Percentiles rank a stretch among this genome's conserved stretches.
Evolutionary conservation across 2,113 vertebrate species (phyloP).

Genomic region (Caloenas nicobarica): DNA sequence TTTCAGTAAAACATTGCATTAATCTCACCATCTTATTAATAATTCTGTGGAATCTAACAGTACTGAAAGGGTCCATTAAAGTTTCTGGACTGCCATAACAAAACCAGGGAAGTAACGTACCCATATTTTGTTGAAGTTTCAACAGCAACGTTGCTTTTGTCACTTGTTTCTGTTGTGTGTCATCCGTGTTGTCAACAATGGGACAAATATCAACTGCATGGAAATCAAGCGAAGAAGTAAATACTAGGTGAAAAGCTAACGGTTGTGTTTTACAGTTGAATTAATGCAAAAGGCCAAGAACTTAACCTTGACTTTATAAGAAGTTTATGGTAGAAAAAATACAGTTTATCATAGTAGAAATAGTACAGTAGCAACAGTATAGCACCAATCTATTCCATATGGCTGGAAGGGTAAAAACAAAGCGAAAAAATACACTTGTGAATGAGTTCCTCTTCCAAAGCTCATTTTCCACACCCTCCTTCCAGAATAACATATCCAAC

Average conservation of each 20-base stretch:
- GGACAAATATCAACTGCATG: slow-evolving; percentile 64
- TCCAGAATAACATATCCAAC: background rate
- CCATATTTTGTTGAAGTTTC: slow-evolving; percentile 78
- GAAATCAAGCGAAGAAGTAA: slow-evolving; percentile 22
- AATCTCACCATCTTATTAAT: background rate
- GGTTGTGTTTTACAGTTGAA: background rate
- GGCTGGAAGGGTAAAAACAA: background rate
- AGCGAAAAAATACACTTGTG: background rate
- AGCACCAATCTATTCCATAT: background rate
- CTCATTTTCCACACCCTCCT: background rate
- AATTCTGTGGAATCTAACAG: background rate
- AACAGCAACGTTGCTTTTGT: slow-evolving; percentile 52
- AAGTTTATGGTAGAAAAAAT: background rate
- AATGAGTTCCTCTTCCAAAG: background rate
- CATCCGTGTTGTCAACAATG: background rate
- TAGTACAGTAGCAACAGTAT: background rate
- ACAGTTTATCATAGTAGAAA: background rate
- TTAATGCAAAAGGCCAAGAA: background rate
- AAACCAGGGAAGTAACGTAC: slow-evolving; percentile 56
- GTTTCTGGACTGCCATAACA: background rate
- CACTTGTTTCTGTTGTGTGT: slow-evolving; percentile 44
- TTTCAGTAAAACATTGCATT: background rate
- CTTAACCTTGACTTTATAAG: background rate
- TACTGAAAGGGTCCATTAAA: background rate
- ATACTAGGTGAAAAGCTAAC: background rate